A percentile compares a stretch with the other conserved stretches of the same genome.
Conservation (phyloP, 2,797 vertebrate genomes). For the Lithobates pipiens region DNA sequence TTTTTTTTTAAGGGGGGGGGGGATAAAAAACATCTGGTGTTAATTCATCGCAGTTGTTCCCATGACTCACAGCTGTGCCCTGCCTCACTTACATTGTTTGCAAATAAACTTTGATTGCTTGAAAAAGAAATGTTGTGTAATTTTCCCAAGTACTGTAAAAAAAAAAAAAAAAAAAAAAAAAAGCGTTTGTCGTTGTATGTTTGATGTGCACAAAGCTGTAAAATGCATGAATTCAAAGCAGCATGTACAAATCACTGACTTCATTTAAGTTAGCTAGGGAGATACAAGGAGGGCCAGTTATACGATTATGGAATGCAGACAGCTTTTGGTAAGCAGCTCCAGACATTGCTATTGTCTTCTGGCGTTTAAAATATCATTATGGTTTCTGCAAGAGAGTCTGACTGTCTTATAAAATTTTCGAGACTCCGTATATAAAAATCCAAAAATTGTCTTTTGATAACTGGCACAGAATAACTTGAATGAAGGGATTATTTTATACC, state of each 20-base stretch:
- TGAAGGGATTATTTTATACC: too few species aligned
- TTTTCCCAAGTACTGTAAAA: slow-evolving; percentile 27
- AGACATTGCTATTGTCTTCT: slow-evolving; percentile 2
- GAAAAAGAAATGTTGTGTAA: slow-evolving; percentile 25
- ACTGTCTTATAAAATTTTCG: neutral
- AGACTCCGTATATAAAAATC: neutral
- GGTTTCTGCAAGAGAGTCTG: neutral
- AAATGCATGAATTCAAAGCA: neutral
- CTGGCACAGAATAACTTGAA: too few species aligned
- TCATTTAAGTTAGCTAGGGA: neutral
- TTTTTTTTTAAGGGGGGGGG: neutral
- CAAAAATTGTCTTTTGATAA: too few species aligned
- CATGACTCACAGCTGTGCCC: slow-evolving; percentile 48
- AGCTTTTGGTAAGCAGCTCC: neutral
- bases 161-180: neutral
- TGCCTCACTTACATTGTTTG: slow-evolving; percentile 29
- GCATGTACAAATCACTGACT: neutral
- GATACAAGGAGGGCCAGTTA: neutral
- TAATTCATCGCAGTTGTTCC: slow-evolving; percentile 20
- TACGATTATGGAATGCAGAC: neutral
- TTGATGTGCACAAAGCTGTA: neutral
- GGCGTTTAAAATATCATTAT: neutral
- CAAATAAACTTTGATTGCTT: slow-evolving; percentile 23
- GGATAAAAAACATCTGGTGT: slow-evolving; percentile 44
- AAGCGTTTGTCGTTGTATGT: slow-evolving; percentile 3